These are phyloP conservation scores for Lophius piscatorius DNA, from an alignment of 2,113 vertebrate genomes.

Conservation along the genomic window DNA sequence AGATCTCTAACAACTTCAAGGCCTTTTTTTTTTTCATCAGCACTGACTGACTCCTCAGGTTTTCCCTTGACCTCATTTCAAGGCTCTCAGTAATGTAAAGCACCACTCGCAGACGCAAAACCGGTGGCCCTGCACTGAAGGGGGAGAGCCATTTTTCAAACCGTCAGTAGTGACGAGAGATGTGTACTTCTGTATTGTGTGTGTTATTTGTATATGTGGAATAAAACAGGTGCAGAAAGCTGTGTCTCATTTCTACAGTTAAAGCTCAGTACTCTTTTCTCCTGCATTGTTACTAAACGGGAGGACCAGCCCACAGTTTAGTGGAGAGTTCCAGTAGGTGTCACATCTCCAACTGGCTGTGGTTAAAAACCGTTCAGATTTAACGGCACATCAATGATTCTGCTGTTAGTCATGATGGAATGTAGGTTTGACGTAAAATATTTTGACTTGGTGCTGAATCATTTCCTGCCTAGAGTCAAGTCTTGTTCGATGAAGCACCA, in stretches of 20 bases:
- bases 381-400: constrained; percentile 33
- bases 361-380: constrained; percentile 41
- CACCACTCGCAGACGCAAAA: constrained; percentile 32
- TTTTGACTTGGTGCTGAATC: too few relatives aligned
- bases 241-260: constrained; percentile 6
- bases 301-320: constrained; percentile 26
- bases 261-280: not conserved
- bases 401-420: too few relatives aligned
- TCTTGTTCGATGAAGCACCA: too few relatives aligned
- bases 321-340: constrained; percentile 12
- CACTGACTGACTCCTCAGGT: constrained; percentile 61
- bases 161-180: constrained; percentile 11
- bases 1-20: constrained; percentile 19
- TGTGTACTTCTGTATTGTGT: constrained; percentile 41
- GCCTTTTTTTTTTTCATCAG: constrained; percentile 39
- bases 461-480: too few relatives aligned
- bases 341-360: constrained; percentile 16
- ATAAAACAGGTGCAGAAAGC: constrained; percentile 64
- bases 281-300: constrained; percentile 39
- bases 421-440: too few relatives aligned
- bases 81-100: constrained; percentile 35
- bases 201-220: constrained; percentile 58
- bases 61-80: constrained; percentile 37
- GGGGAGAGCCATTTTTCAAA: constrained; percentile 57
- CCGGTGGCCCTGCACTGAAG: constrained; percentile 9